These are phyloP conservation scores for Aleiodes leptofemur DNA, from an alignment of 2,888 invertebrate species.

Conservation along the genomic window DNA sequence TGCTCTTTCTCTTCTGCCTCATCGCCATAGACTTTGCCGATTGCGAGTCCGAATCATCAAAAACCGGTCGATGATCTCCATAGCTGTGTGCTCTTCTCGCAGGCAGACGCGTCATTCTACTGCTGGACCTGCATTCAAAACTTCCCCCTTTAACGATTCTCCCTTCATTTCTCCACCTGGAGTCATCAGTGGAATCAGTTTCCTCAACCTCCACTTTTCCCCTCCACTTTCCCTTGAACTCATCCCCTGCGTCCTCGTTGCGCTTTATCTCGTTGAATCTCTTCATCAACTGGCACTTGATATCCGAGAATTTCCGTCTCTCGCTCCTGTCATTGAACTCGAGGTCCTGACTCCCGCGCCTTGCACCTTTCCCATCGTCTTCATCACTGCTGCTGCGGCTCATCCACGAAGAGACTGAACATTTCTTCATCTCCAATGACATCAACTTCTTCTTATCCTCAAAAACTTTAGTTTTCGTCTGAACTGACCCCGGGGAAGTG, in stretches of 20 bases:
- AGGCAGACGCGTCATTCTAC: constrained; percentile 53
- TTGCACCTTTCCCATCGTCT: background rate
- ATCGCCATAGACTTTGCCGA: constrained; percentile 42
- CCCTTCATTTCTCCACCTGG: constrained; percentile 49
- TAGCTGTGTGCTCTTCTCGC: constrained; percentile 64
- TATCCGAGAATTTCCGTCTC: background rate
- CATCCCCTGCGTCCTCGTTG: constrained; percentile 56
- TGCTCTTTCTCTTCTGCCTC: constrained; percentile 63
- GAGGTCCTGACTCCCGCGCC: constrained; percentile 63
- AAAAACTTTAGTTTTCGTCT: constrained; percentile 19
- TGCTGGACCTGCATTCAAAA: constrained; percentile 57
- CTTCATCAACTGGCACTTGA: constrained; percentile 41
- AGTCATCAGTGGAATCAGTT: constrained; percentile 39
- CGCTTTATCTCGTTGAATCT: constrained; percentile 52
- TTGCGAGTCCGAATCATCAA: constrained; percentile 45
- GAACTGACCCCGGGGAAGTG: background rate
- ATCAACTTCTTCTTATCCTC: constrained; percentile 63
- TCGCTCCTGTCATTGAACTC: constrained; percentile 63
- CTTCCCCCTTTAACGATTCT: constrained; percentile 56
- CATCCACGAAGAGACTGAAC: constrained; percentile 56
- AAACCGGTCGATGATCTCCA: constrained; percentile 52
- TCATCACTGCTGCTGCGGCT: constrained; percentile 65
- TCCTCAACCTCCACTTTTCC: constrained; percentile 1
- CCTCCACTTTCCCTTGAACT: constrained; percentile 38
- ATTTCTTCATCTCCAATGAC: constrained; percentile 62